Evolutionary conservation across 2,797 vertebrate species (phyloP), one percentile per base, ranked within the genome.

Genomic region (Cyclura pinguis): DNA sequence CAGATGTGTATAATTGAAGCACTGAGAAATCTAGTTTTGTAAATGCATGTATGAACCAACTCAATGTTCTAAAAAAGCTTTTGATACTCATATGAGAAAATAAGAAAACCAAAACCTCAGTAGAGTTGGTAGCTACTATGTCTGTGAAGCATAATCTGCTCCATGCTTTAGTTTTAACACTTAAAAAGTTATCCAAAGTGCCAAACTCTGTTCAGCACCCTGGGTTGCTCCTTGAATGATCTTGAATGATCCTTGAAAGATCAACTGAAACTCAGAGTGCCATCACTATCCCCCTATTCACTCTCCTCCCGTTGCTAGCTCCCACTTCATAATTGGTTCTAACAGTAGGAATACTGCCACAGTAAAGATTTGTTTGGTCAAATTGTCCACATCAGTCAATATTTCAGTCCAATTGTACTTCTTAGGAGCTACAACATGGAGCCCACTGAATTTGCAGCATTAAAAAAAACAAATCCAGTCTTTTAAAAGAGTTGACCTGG

Each of bases 291-390:
- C 24, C 14, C 38, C 8, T 18, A 77, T 47, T 47, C 76, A 42
- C 42, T 12, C 1, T 12, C 22, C 42, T 42, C 42, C 20, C 50
- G 42, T n/a, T 24, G 12, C 14, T 10, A 24, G 9, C 29, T 12
- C 67, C 29, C 6, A 38, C 18, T 42, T 22, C 35, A 62, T 20
- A 20, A 18, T 62, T 62, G 18, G 59, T 10, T 8, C 27, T 69
- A 32, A 32, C 29, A 57, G 50, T 74, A 57, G 50, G n/a, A 57
- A 74, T 32, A 86, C 13, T 22, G 29, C 50, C 50, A 92, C 86
- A 94, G 82, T 92, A 88, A 47, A 91, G 57, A 67, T 77, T 62
- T 85, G 84, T 1, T 84, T 27, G 55, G 57, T 22, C 52, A 59
- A 81, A 59, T 59, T 5, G 3, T 81, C 57, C 35, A 50, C 14